Evolutionary conservation across 2,113 vertebrate species (phyloP).

Genomic region (Cricetomys ansorgei): DNA sequence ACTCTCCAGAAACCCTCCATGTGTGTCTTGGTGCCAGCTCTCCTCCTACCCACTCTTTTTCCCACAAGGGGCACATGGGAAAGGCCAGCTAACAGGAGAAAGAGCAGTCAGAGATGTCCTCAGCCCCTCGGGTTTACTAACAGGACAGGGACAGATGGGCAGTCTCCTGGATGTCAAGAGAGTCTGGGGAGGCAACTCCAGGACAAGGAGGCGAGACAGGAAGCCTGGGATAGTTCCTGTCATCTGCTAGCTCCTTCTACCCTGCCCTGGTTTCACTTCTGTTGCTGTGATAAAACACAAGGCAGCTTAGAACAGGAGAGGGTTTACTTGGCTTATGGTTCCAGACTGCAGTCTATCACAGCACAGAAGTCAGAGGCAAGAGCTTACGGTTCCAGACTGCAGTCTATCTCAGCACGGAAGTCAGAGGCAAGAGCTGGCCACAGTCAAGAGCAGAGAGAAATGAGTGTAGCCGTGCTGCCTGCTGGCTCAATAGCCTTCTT

Average conservation of each 20-base stretch:
- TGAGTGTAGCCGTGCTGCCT: background rate
- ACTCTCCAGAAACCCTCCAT: conserved; percentile 76
- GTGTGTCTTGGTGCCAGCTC: accelerated
- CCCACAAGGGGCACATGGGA: conserved; percentile 55
- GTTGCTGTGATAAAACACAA: background rate
- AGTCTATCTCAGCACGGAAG: too few species aligned
- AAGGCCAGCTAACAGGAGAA: conserved; percentile 62
- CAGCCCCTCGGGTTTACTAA: accelerated
- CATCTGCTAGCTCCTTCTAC: background rate
- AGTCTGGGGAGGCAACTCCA: background rate
- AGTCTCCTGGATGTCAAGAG: background rate
- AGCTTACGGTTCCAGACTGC: too few species aligned
- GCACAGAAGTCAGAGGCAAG: background rate
- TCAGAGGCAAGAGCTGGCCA: too few species aligned
- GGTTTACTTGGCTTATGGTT: background rate
- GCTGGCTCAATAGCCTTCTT: background rate
- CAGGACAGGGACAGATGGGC: too few species aligned
- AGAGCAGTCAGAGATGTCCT: background rate
- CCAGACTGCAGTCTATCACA: background rate
- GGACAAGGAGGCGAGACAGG: background rate
- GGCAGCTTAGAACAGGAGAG: background rate
- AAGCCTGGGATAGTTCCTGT: background rate
- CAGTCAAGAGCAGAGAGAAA: background rate
- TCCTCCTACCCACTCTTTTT: background rate
- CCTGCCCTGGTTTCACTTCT: background rate